A percentile compares a stretch with the other conserved stretches of the same genome.
These are phyloP conservation scores for Mobula hypostoma DNA, from an alignment of 2,113 vertebrate genomes.

Conservation along the genomic window DNA sequence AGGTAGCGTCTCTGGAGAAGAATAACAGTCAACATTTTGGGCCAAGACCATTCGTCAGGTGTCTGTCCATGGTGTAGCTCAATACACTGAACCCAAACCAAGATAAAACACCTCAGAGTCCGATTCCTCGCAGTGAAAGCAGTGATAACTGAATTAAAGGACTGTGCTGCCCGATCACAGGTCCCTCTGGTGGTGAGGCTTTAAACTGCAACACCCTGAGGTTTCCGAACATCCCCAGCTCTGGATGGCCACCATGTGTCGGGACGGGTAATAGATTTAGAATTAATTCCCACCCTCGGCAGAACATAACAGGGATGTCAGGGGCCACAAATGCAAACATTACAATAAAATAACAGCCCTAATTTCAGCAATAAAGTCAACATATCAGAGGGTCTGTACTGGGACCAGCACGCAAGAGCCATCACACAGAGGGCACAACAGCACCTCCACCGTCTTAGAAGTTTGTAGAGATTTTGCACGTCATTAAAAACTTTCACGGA, in stretches of 20 bases:
- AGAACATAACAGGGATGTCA: not conserved
- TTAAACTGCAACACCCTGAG: not conserved
- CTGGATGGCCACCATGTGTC: not conserved
- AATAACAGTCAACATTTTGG: too few species aligned
- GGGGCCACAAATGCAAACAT: not conserved
- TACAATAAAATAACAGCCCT: not conserved
- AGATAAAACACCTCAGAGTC: not conserved
- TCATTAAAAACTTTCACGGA: too few species aligned
- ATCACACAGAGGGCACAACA: too few species aligned
- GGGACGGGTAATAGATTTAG: not conserved
- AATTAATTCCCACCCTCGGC: not conserved
- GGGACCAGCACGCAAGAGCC: too few species aligned
- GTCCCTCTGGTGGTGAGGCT: not conserved
- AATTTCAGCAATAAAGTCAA: not conserved
- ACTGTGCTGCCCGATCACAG: not conserved
- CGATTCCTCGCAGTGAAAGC: not conserved
- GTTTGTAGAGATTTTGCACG: too few species aligned
- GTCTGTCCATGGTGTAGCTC: not conserved
- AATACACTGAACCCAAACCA: not conserved
- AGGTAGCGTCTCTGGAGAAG: too few species aligned
- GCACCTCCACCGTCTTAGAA: too few species aligned
- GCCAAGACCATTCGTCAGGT: not conserved
- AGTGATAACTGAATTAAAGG: not conserved
- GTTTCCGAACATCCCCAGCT: not conserved
- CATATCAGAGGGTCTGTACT: too few species aligned